Percentiles rank a stretch among this genome's conserved stretches.
phyloP scores from a whole-genome alignment of 92 coral and sea anemone species.

The Heteractis magnifica region DNA sequence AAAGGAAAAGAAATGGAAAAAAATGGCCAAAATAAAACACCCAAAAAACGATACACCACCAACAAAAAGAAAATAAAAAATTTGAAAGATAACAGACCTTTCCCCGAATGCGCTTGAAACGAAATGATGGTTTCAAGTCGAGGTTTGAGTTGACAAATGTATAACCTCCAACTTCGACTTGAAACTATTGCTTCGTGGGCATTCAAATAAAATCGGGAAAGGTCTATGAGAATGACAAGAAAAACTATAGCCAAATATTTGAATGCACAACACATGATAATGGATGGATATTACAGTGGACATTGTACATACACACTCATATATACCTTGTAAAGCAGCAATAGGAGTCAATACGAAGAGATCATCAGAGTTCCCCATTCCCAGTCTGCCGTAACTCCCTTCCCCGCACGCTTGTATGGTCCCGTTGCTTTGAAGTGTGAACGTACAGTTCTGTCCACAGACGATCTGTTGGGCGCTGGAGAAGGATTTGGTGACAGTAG shows the following conservation, averaged over 20 bases:
- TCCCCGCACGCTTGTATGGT: slow-evolving; percentile 78
- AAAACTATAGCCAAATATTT: too few species aligned
- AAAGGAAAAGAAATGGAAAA: background rate
- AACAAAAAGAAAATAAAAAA: background rate
- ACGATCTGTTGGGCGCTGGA: slow-evolving; percentile 72
- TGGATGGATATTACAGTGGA: background rate
- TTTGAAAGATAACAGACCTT: background rate
- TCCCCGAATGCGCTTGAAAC: too few species aligned
- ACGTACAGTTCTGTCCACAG: slow-evolving; percentile 87
- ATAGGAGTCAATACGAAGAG: slow-evolving; percentile 55
- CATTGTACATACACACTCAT: background rate
- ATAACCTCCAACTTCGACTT: too few species aligned
- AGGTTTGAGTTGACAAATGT: too few species aligned
- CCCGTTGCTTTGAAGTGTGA: slow-evolving; percentile 65
- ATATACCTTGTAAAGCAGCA: slow-evolving; percentile 73
- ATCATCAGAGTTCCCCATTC: slow-evolving; percentile 91
- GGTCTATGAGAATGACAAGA: too few species aligned
- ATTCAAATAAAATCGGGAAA: too few species aligned
- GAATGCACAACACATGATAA: too few species aligned
- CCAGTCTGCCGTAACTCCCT: slow-evolving; percentile 86
- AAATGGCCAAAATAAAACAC: background rate
- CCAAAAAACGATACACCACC: background rate
- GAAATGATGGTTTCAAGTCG: too few species aligned
- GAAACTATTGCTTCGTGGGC: too few species aligned
- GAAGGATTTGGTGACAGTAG: slow-evolving; percentile 72